These are phyloP conservation scores for Nowickia ferox DNA, from an alignment of 2,888 invertebrate genomes.

Conservation along the genomic window DNA sequence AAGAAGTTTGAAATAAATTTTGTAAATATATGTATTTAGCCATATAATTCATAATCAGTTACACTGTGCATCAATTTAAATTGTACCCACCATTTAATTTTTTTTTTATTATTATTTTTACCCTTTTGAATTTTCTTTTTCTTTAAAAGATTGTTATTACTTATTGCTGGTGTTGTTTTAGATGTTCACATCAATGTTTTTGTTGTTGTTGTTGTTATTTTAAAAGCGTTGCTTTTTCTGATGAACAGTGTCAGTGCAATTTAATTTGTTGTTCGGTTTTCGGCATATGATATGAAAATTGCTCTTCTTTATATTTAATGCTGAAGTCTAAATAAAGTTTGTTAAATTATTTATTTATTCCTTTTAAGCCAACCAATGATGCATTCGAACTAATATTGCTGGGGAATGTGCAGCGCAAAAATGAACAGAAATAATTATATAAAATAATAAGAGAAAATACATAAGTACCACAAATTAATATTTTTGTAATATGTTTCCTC, in stretches of 20 bases:
- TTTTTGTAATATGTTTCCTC: too few species aligned
- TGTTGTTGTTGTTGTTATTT: conserved; percentile 35
- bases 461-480: too few species aligned
- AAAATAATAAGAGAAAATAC: neutral
- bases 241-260: conserved; percentile 71
- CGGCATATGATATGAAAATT: conserved; percentile 70
- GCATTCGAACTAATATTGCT: neutral
- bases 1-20: neutral
- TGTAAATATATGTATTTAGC: neutral
- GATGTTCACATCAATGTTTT: conserved; percentile 16
- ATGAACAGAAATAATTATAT: neutral
- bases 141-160: conserved; percentile 53
- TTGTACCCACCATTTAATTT: conserved; percentile 63
- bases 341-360: conserved; percentile 58
- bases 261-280: conserved; percentile 62
- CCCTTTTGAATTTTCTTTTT: conserved; percentile 52
- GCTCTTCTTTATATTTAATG: conserved; percentile 60
- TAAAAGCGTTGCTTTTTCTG: conserved; percentile 60
- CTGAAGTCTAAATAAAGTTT: conserved; percentile 50
- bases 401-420: neutral
- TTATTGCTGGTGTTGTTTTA: conserved; percentile 6
- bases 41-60: neutral
- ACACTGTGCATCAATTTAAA: conserved; percentile 2
- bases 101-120: conserved; percentile 60
- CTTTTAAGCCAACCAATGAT: conserved; percentile 17